These are phyloP conservation scores for Stenurella melanura DNA, from an alignment of 2,888 invertebrate genomes.

Conservation along the genomic window DNA sequence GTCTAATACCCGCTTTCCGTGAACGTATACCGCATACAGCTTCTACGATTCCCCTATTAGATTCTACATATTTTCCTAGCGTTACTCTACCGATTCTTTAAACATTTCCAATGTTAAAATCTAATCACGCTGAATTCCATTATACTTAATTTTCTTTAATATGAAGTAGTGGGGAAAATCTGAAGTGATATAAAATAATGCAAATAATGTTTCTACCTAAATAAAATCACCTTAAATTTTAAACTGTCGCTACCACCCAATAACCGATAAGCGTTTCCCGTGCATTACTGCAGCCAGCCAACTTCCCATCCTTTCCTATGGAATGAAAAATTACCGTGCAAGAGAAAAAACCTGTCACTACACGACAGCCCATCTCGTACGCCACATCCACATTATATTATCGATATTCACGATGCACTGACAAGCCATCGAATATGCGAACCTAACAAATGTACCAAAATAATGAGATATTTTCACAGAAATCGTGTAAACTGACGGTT, in stretches of 20 bases:
- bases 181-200: no score
- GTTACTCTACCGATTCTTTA: no score
- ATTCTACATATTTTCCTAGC: no score
- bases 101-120: no score
- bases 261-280: not conserved
- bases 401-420: conserved; percentile 31
- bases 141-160: no score
- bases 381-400: conserved; percentile 47
- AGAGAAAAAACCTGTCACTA: conserved; percentile 47
- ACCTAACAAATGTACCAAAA: conserved; percentile 47
- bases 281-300: conserved; percentile 15
- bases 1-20: no score
- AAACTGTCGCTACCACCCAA: conserved; percentile 22
- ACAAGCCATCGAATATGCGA: conserved; percentile 26
- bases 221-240: not conserved
- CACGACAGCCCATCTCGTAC: conserved; percentile 48
- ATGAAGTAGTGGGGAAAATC: no score
- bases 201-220: not conserved
- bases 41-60: no score
- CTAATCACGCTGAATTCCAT: no score
- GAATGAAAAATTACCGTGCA: conserved; percentile 45
- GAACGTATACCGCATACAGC: no score
- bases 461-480: conserved; percentile 47
- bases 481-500: not conserved
- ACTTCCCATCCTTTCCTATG: conserved; percentile 20